Evolutionary conservation across 2,888 invertebrate species (phyloP).

Genomic region (Proisotoma minuta): DNA sequence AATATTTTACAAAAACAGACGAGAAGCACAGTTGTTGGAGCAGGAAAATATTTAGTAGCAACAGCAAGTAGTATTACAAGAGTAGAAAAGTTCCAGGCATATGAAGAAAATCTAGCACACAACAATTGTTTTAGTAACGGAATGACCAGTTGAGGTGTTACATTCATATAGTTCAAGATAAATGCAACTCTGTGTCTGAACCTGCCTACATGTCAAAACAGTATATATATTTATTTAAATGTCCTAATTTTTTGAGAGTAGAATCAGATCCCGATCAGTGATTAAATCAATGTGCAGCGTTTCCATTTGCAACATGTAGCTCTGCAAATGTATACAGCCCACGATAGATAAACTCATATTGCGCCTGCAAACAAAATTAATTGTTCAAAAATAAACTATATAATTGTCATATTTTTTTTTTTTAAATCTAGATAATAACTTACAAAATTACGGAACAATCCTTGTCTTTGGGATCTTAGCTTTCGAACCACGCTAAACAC

Average conservation of each 20-base stretch:
- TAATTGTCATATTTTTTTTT: constrained; percentile 4
- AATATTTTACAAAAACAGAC: too few species aligned
- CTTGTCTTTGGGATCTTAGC: constrained; percentile 74
- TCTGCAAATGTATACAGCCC: constrained; percentile 85
- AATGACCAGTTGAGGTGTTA: constrained; percentile 9
- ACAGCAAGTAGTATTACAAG: too few species aligned
- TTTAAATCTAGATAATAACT: constrained; percentile 52
- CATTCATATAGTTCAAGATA: constrained; percentile 2
- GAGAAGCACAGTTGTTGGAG: too few species aligned
- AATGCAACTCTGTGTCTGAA: constrained; percentile 6
- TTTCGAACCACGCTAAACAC: constrained; percentile 78
- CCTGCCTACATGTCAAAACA: constrained; percentile 7
- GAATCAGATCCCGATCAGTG: neutral
- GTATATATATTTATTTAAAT: neutral
- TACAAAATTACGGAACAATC: constrained; percentile 77
- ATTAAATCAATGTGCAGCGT: constrained; percentile 41
- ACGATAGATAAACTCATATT: constrained; percentile 89
- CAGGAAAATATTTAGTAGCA: too few species aligned
- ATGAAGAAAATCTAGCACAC: neutral
- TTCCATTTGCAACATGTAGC: constrained; percentile 58
- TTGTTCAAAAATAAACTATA: constrained; percentile 1
- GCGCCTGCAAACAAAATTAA: constrained; percentile 69
- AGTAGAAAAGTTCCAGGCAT: too few species aligned
- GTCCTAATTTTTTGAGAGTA: constrained; percentile 8
- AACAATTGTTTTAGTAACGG: constrained; percentile 11